Base-by-base conservation (phyloP, 2,888 invertebrate species). In the Drosophila picticornis region DNA sequence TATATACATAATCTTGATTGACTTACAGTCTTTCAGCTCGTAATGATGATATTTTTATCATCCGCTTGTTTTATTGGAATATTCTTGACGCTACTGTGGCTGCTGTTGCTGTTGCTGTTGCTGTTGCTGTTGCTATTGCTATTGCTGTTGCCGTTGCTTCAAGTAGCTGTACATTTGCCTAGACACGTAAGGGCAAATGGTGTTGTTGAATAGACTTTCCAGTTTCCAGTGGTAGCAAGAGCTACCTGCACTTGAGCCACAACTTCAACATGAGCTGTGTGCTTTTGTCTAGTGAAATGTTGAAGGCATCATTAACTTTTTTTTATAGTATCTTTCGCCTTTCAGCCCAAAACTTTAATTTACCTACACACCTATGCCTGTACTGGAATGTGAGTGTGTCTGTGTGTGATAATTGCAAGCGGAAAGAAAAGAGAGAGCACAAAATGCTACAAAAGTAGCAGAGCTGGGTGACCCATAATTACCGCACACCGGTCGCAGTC, bases 401-500 rank as follows among this genome's bases (percentile, higher is more conserved):
- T 81, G 76, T 81, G 77, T 87, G 78, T 79, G 81, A 83, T 84
- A 85, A 85, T 85, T 85, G 85, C 85, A 75, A 75, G 83, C 65
- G 70, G 75, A 74, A 73, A 77, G 72, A 53, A 72, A 69, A 72
- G 74, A 83, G 67, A 57, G 71, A 61, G 77, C 53, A 27, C 43
- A 63, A 74, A 52, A 75, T 43, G 51, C 43, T 57, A 58, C 11
- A 38, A 19, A 61, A 65, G 71, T 29, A 55, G 75, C 51, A 62
- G 64, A 62, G 68, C 79, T 79, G 78, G 83, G 81, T 85, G 90
- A 90, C 90, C 90, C 87, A 90, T 90, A 90, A 90, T 90, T 90
- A 90, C 90, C 75, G 75, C 60, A 75, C 66, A 70, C 62, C 74
- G 77, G 69, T 77, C 77, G 59, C 77, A 74, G 76, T 72, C 72